Evolutionary conservation across 2,797 vertebrate genomes (phyloP).

Genomic region (Emydoidea blandingii): DNA sequence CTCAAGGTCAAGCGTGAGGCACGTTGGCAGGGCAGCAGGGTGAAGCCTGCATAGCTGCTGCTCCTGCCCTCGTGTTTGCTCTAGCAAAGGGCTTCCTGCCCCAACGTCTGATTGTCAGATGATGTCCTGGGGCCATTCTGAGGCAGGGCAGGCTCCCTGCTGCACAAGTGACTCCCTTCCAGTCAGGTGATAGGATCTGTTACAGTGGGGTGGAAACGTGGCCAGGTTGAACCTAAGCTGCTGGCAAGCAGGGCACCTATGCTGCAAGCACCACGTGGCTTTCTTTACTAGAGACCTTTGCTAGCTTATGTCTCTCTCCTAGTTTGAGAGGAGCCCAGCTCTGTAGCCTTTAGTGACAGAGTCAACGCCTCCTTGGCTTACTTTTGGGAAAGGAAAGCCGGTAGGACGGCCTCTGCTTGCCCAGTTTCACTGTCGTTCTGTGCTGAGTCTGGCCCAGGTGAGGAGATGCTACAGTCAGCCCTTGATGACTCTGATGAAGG

Average conservation of each 20-base stretch:
- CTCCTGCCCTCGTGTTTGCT: background rate
- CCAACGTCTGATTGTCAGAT: background rate
- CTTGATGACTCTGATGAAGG: slow-evolving; percentile 6
- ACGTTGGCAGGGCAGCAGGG: rapidly evolving
- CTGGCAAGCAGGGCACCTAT: too few species aligned
- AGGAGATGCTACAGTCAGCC: background rate
- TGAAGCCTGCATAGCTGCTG: background rate
- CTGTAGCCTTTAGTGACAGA: background rate
- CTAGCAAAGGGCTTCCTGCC: background rate
- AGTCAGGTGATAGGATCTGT: background rate
- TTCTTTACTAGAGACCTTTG: background rate
- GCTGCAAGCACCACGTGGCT: background rate
- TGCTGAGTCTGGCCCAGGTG: slow-evolving; percentile 8
- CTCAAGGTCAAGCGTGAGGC: background rate
- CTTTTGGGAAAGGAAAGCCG: slow-evolving; percentile 54
- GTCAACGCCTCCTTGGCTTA: slow-evolving; percentile 45
- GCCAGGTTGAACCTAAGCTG: background rate
- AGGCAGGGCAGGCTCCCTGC: background rate
- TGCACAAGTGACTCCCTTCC: background rate
- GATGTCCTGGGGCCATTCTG: background rate
- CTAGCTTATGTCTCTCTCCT: background rate
- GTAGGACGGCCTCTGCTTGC: background rate
- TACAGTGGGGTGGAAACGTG: background rate
- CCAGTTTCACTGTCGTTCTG: slow-evolving; percentile 41
- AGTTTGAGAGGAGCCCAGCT: background rate